A percentile compares a stretch with the other conserved stretches of the same genome.
Conservation (phyloP, 2,888 invertebrate species). For the Patella caerulea region DNA sequence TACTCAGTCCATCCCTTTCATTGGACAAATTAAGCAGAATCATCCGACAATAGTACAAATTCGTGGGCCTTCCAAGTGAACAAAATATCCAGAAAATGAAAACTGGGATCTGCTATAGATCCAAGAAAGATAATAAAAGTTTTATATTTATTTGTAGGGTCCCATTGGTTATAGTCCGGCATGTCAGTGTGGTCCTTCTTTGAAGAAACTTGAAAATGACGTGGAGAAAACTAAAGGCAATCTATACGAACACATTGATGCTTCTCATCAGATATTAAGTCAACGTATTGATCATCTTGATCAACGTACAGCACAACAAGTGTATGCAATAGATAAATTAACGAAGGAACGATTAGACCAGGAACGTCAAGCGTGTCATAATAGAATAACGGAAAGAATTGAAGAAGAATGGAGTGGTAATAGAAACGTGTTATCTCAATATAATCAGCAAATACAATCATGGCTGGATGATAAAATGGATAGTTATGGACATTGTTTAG, state of each 20-base stretch:
- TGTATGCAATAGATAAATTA: constrained; percentile 55
- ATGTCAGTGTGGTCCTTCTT: constrained; percentile 92
- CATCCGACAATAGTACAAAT: too few species aligned
- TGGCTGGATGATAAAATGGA: constrained; percentile 63
- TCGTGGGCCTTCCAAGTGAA: too few species aligned
- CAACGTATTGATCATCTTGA: constrained; percentile 86
- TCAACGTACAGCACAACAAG: constrained; percentile 72
- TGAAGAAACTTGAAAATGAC: constrained; percentile 86
- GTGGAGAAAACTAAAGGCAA: constrained; percentile 86
- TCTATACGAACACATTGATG: constrained; percentile 83
- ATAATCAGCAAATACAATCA: constrained; percentile 57
- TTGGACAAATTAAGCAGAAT: too few species aligned
- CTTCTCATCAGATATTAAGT: constrained; percentile 79
- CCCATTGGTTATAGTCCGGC: constrained; percentile 84
- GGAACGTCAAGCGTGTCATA: constrained; percentile 78
- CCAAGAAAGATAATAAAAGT: background rate
- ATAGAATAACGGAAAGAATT: constrained; percentile 78
- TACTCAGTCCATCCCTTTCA: too few species aligned
- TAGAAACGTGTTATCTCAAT: constrained; percentile 65
- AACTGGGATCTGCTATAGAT: too few species aligned
- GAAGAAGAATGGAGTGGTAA: constrained; percentile 75
- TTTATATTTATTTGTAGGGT: constrained; percentile 74
- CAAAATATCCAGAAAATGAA: too few species aligned
- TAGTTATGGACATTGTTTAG: constrained; percentile 60
- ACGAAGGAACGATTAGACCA: constrained; percentile 78